Conservation (phyloP, 2,888 invertebrate species). For the Lacanobia wlatinum region DNA sequence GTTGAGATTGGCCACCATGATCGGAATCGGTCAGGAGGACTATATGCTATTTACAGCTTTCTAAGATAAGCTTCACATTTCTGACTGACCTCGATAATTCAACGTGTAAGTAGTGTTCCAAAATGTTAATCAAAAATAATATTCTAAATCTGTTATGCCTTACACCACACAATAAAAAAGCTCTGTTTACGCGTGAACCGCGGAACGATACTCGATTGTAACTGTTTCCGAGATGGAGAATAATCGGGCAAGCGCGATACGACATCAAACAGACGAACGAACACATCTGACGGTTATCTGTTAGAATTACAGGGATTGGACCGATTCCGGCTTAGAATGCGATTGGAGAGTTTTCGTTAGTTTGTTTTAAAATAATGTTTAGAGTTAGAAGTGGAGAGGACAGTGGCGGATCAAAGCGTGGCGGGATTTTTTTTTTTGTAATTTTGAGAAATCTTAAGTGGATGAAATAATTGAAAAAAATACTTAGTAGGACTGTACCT, state of each 20-base stretch:
- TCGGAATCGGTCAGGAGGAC: too few species aligned
- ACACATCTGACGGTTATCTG: conserved; percentile 65
- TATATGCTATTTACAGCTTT: too few species aligned
- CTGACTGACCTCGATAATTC: not conserved
- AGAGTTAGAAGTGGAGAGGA: conserved; percentile 12
- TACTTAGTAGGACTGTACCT: too few species aligned
- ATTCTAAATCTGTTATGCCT: conserved; percentile 36
- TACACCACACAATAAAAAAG: conserved; percentile 76
- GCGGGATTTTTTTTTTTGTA: too few species aligned
- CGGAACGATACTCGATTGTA: conserved; percentile 85
- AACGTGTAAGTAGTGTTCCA: not conserved
- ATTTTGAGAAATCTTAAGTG: not conserved
- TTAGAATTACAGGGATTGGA: conserved; percentile 36
- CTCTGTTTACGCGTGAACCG: conserved; percentile 79
- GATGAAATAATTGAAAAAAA: not conserved
- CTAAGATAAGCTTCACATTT: too few species aligned
- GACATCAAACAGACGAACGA: conserved; percentile 79
- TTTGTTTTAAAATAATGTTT: conserved; percentile 20
- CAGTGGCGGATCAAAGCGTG: conserved; percentile 14
- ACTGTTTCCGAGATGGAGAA: conserved; percentile 84
- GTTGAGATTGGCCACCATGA: too few species aligned
- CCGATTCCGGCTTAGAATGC: conserved; percentile 2
- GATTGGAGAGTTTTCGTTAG: not conserved
- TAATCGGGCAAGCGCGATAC: conserved; percentile 84
- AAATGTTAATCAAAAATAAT: not conserved